Evolutionary conservation across 2,113 vertebrate species (phyloP).

Genomic region (Xiphorhynchus elegans): DNA sequence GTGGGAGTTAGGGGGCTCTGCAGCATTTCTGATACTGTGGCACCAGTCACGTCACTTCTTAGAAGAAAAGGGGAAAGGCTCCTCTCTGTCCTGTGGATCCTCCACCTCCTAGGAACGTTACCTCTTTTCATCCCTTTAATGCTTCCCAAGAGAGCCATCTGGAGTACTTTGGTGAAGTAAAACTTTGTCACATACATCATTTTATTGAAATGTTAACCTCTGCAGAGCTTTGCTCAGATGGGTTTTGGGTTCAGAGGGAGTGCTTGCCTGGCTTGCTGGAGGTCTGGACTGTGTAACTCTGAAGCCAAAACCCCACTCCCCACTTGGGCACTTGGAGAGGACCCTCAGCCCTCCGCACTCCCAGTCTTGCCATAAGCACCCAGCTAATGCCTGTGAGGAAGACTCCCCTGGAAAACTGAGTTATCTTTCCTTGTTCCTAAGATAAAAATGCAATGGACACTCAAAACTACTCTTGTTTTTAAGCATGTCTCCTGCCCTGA

Average conservation of each 20-base stretch:
- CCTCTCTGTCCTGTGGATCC: not conserved
- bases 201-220: not conserved
- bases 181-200: not conserved
- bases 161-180: not conserved
- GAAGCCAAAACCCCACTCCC: not conserved
- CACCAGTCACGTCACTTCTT: constrained; percentile 7
- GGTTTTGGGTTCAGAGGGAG: constrained; percentile 6
- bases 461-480: not conserved
- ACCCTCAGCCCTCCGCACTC: not conserved
- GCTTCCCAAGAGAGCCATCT: not conserved
- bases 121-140: constrained; percentile 22
- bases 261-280: not conserved
- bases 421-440: not conserved
- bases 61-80: not conserved
- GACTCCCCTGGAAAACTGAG: not conserved
- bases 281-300: constrained; percentile 12
- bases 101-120: not conserved
- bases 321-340: not conserved
- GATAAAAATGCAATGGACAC: not conserved
- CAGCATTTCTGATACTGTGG: constrained; percentile 45
- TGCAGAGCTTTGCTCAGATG: not conserved
- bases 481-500: not conserved
- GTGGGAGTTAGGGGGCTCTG: constrained; percentile 52
- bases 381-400: not conserved
- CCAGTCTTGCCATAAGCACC: not conserved